A percentile compares a stretch with the other conserved stretches of the same genome.
Evolutionary conservation across 1,140 invertebrate genomes (phyloP).

Genomic region (Teleogryllus occipitalis): DNA sequence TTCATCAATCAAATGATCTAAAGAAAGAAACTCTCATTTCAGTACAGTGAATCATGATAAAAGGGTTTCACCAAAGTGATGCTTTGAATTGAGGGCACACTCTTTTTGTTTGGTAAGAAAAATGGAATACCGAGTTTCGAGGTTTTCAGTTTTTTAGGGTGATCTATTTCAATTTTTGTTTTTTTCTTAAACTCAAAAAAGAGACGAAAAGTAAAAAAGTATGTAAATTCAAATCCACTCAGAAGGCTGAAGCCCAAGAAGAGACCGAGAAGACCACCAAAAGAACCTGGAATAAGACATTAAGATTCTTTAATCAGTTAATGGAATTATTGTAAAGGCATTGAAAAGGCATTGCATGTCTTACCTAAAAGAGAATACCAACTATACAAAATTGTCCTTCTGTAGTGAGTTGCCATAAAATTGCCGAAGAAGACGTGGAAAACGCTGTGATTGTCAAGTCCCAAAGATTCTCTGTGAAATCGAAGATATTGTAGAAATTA

Average conservation of each 20-base stretch:
- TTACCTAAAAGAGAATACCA: constrained; percentile 35
- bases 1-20: too few species aligned
- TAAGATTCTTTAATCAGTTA: not conserved
- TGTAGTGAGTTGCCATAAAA: constrained; percentile 31
- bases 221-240: constrained; percentile 52
- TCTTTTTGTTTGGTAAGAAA: too few species aligned
- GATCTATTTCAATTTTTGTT: not conserved
- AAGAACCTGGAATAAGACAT: constrained; percentile 47
- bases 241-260: constrained; percentile 61
- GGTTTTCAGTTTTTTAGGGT: not conserved
- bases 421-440: constrained; percentile 34
- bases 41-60: too few species aligned
- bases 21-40: too few species aligned
- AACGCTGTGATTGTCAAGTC: constrained; percentile 26
- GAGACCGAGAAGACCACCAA: constrained; percentile 53
- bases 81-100: too few species aligned
- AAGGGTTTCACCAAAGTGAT: too few species aligned
- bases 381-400: constrained; percentile 29
- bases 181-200: constrained; percentile 26
- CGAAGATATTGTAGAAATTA: not conserved
- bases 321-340: not conserved
- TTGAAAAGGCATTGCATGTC: not conserved
- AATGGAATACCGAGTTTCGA: too few species aligned
- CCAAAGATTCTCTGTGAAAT: not conserved
- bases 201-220: constrained; percentile 49